Base-by-base conservation (phyloP, 2,113 vertebrate species). In the Lepus europaeus region DNA sequence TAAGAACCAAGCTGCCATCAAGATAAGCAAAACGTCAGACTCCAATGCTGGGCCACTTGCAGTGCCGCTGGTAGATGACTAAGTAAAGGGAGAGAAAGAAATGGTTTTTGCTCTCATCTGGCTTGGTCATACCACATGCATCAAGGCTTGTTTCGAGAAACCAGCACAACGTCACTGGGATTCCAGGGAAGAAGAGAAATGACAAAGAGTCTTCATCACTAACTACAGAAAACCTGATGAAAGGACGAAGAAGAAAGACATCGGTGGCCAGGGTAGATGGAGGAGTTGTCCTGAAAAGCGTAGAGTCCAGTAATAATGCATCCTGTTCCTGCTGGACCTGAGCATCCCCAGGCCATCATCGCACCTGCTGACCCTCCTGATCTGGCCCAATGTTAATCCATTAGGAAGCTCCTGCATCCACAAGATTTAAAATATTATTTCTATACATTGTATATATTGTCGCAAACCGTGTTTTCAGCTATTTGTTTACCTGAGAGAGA, bases 1-100 rank as follows among this genome's bases (percentile, higher is more conserved):
- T 64, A 39, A 66, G 31, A 74, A 73, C 49, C 70, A 76, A 69
- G 72, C 36, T 9, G 3, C 51, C 36, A 20, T 64, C 22, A 6
- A 93, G 83, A 56, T 70, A 85, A 2, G 86, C 36, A 82, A 79
- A 39, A n/a, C 4, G 5, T 51, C 81, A 33, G 36, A 19, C 6
- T 53, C 59, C 45, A 49, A 72, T 8, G 8, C 45, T 20, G 36
- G 53, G n/a, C 49, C 4, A 0, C 14, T 19, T 27, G n/a, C 22
- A 2, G 2, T 13, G 86, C n/a, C 6, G 0, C 3, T 39, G 23
- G 69, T 2, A 10, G 56, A 33, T 0, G 3, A 36, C 56, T 33
- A 72, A n/a, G 25, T 17, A 8, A 20, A 29, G 19, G 17, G 66
- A 59, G 5, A 77, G n/a, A 23, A 63, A 33, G 16, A 61, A 49